Base-by-base conservation (phyloP, 1,140 invertebrate species). In the Palaemon carinicauda region DNA sequence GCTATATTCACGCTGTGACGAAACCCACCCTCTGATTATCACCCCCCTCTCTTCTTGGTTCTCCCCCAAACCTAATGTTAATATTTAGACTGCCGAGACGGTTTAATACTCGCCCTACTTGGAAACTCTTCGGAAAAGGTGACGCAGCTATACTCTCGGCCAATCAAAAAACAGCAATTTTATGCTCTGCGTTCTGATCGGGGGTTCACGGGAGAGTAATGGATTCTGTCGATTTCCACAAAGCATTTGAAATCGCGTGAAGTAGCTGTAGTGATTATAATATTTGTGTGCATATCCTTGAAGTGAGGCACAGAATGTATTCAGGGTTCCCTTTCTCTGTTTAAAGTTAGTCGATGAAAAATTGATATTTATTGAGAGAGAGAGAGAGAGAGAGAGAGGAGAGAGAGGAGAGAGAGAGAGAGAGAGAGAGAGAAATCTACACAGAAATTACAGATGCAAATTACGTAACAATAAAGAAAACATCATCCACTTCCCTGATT, bases 81-180 rank as follows among this genome's bases (percentile, higher is more conserved):
- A 85, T 85, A 85, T 85, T 85, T 85, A 85, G 82, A 85, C 82
- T 85, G 54, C 50, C 75, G 60, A 74, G 60, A 15, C 54, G 75
- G 33, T 78, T 85, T 85, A 78, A 85, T 79, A 75, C 81, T 12
- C 53, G 31, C 71, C 52, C 9, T 53, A 21, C 19, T n/a, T 56
- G 27, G 81, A 77, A 75, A 41, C 71, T 83, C 71, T 14, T n/a
- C 71, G 3, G 15, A 15, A 14, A 17, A 75, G 31, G 71, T 54
- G 53, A 56, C 29, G 21, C 14, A 2, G 15, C 52, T 24, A 1
- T 10, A 0, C 52, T 69, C 65, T 77, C 81, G 17, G 53, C 81
- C 81, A 83, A 83, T 83, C 29, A 71, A 75, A 77, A 77, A n/a
- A 9, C n/a, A 15, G 14, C 1, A n/a, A n/a, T 31, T 53, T 27